phyloP scores from a whole-genome alignment of 2,113 vertebrate species.

The Megaptera novaeangliae region DNA sequence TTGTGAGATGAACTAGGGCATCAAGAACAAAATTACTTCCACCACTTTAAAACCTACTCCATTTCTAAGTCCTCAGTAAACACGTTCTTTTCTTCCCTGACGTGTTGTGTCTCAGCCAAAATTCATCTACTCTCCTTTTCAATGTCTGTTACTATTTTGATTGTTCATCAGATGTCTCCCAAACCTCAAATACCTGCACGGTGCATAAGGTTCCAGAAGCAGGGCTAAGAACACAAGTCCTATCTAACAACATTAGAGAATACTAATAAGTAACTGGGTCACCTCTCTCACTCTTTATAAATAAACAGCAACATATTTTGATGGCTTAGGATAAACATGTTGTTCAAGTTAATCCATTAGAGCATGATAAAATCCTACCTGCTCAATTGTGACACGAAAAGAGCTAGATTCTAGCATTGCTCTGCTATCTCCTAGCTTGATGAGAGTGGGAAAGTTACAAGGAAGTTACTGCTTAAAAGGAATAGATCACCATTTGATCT shows the following conservation, averaged over 20 bases:
- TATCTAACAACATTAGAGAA: conserved; percentile 5
- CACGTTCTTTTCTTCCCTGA: conserved; percentile 30
- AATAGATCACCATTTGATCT: not conserved
- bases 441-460: not conserved
- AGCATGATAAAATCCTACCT: not conserved
- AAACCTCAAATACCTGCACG: conserved; percentile 40
- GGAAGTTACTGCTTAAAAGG: not conserved
- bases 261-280: not conserved
- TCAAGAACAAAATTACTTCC: conserved; percentile 44
- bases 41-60: conserved; percentile 20
- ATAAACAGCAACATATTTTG: not conserved
- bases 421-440: not conserved
- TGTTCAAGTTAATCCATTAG: not conserved
- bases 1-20: conserved; percentile 27
- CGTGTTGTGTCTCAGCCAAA: conserved; percentile 44
- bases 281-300: conserved; percentile 4
- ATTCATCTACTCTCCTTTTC: conserved; percentile 43
- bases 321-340: not conserved
- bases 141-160: conserved; percentile 52
- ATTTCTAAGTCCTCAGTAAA: conserved; percentile 34
- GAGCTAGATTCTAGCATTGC: not conserved
- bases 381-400: not conserved
- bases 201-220: not conserved
- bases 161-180: conserved; percentile 54
- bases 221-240: not conserved